Base-by-base conservation (phyloP, 2,888 invertebrate genomes). In the Coenonympha glycerion region DNA sequence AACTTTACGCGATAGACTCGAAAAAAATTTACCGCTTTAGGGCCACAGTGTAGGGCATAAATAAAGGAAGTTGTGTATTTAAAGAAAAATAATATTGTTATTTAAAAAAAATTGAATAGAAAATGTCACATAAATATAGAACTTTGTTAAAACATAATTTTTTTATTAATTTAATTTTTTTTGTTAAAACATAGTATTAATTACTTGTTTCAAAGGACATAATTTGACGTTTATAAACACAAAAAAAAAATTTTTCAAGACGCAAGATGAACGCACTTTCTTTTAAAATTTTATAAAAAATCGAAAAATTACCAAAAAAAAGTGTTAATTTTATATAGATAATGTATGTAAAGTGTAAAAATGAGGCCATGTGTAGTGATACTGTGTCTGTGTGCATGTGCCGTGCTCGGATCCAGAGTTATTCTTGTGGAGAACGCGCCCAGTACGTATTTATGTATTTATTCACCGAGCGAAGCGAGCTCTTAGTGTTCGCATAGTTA, bases 361-460 rank as follows among this genome's bases (percentile, higher is more conserved):
- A 87, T 87, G 86, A 72, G 67, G 66, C 70, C 75, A 68, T 66
- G 66, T 71, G 67, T 68, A 56, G 65, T 69, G 55, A 55, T 79
- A 53, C 57, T 79, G 41, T 76, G 67, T 67, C 56, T 79, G 63
- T 72, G 62, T 64, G 67, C 74, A 54, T 67, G 71, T 50, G 59
- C 64, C 47, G 63, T 65, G 28, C 55, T 73, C 49, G 79, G 82
- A 64, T 72, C 83, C 5, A 69, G 86, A 49, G 79, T 87, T 24
- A 86, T 87, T 48, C 68, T 86, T 8, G 87, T 87, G 66, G 86
- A 87, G 62, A 86, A 87, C 73, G 87, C 87, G 24, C 85, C 82
- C 52, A 86, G 86, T 86, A 79, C 49, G 86, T 84, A 73, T 58
- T n/a, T n/a, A n/a, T n/a, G n/a, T n/a, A n/a, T n/a, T n/a, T n/a